A percentile compares a stretch with the other conserved stretches of the same genome.
These are phyloP conservation scores for Drosophila diplacantha DNA, from an alignment of 2,888 invertebrate genomes.

Conservation along the genomic window DNA sequence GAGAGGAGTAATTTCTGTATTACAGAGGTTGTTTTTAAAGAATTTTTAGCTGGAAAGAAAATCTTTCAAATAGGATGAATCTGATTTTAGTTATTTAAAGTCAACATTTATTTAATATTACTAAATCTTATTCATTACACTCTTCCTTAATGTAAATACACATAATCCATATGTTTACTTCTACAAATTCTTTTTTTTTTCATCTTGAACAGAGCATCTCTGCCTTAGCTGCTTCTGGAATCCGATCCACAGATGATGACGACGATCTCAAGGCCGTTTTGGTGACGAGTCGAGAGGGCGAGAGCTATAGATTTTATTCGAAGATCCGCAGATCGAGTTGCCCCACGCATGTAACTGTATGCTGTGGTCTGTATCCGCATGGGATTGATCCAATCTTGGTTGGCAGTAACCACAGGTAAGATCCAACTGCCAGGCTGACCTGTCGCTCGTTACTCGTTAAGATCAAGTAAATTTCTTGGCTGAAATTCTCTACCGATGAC, in stretches of 20 bases:
- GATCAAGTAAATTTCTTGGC: slow-evolving; percentile 19
- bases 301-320: slow-evolving; percentile 5
- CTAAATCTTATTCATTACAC: background rate
- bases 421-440: slow-evolving; percentile 11
- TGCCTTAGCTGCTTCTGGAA: slow-evolving; percentile 7
- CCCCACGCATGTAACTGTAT: slow-evolving; percentile 56
- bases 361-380: slow-evolving; percentile 44
- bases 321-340: slow-evolving; percentile 2
- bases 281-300: slow-evolving; percentile 24
- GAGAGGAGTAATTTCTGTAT: background rate
- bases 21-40: background rate
- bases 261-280: slow-evolving; percentile 48
- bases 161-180: background rate
- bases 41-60: no score
- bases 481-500: slow-evolving; percentile 32
- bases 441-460: slow-evolving; percentile 17
- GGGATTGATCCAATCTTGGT: slow-evolving; percentile 4
- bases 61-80: background rate
- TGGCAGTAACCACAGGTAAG: slow-evolving; percentile 9
- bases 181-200: background rate
- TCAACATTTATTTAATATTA: background rate
- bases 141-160: background rate
- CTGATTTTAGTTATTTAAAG: background rate
- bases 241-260: slow-evolving; percentile 14
- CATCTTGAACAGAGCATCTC: slow-evolving; percentile 11